phyloP scores from a whole-genome alignment of 1,140 invertebrate genomes.

The Laupala kohalensis region DNA sequence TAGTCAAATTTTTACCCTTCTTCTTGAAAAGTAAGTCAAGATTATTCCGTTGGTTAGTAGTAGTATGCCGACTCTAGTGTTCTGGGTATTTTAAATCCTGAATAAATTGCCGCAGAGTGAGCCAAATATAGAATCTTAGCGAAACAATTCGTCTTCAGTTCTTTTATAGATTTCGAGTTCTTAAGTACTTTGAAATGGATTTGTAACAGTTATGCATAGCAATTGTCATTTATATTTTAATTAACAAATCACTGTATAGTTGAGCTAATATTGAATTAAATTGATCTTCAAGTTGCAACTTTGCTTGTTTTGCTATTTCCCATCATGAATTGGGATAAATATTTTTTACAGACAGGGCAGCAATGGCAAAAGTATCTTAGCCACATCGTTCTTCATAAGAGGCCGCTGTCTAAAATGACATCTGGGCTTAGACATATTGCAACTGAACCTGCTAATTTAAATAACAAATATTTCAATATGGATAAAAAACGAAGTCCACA shows the following conservation, averaged over 20 bases:
- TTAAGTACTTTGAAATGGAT: too few species aligned
- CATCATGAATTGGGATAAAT: not conserved
- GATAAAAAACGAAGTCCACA: constrained; percentile 27
- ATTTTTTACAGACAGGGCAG: not conserved
- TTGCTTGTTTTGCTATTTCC: too few species aligned
- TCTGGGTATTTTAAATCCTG: not conserved
- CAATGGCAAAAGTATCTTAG: not conserved
- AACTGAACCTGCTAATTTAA: constrained; percentile 19
- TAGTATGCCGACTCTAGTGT: not conserved
- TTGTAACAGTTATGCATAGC: too few species aligned
- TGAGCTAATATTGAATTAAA: too few species aligned
- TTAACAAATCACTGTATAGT: too few species aligned
- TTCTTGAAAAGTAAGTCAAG: too few species aligned
- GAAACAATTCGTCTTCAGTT: not conserved
- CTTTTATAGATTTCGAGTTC: not conserved
- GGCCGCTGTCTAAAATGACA: constrained; percentile 15
- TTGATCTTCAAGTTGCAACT: too few species aligned
- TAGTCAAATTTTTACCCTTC: too few species aligned
- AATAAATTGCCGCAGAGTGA: not conserved
- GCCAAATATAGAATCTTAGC: not conserved
- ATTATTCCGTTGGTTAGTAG: too few species aligned
- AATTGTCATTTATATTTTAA: too few species aligned
- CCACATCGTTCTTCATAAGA: not conserved
- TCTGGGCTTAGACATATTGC: constrained; percentile 20
- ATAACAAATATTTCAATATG: constrained; percentile 15